A percentile compares a stretch with the other conserved stretches of the same genome.
These are phyloP conservation scores for Aphidius gifuensis DNA, from an alignment of 1,140 invertebrate genomes.

Conservation along the genomic window DNA sequence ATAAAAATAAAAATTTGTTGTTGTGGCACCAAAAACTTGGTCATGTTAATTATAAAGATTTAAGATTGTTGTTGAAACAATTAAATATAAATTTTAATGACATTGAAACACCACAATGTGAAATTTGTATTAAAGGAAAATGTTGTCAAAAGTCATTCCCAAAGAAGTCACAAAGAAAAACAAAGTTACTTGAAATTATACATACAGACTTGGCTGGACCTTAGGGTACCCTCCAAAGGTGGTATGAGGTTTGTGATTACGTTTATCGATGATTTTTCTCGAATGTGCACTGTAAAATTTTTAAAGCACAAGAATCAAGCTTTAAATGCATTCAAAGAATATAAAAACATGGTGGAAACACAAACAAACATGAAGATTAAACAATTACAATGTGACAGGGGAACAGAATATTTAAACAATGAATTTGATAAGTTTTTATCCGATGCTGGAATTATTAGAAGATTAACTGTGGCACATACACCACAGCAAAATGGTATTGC, in stretches of 20 bases:
- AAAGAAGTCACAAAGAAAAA: conserved; percentile 24
- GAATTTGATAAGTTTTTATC: conserved; percentile 36
- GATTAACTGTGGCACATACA: conserved; percentile 37
- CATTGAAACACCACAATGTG: conserved; percentile 20
- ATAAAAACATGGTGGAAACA: conserved; percentile 38
- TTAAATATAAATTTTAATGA: background rate
- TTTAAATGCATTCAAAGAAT: conserved; percentile 35
- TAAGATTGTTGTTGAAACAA: background rate
- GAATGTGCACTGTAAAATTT: conserved; percentile 39
- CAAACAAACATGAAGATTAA: conserved; percentile 39
- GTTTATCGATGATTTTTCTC: conserved; percentile 33
- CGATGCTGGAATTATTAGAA: conserved; percentile 38
- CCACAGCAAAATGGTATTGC: conserved; percentile 46
- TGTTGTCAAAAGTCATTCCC: conserved; percentile 34
- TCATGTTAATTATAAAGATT: conserved; percentile 23
- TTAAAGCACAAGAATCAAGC: conserved; percentile 45
- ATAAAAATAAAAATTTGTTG: background rate
- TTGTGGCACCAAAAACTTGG: conserved; percentile 24
- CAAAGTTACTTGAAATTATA: conserved; percentile 34
- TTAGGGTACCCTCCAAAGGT: conserved; percentile 20
- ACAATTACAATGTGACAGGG: conserved; percentile 40
- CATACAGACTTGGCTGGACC: conserved; percentile 44
- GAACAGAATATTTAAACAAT: conserved; percentile 37
- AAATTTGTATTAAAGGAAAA: conserved; percentile 37
- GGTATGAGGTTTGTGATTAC: conserved; percentile 28